Conservation (phyloP, 2,113 vertebrate species). For the Amphiprion percula region DNA sequence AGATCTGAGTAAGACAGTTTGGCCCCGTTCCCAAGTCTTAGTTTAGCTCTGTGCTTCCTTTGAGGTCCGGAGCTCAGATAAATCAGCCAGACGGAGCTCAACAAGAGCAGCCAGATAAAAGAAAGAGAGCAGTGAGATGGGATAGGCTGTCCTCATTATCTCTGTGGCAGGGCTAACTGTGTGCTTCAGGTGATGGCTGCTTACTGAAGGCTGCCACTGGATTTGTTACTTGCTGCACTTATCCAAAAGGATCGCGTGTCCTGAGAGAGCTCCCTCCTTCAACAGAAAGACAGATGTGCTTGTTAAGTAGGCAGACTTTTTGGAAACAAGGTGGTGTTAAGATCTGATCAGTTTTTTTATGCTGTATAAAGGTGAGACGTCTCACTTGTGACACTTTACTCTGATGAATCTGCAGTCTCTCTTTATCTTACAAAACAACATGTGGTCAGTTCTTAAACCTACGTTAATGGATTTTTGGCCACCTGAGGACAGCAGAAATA, state of each 20-base stretch:
- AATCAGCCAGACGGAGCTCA: conserved; percentile 64
- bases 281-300: conserved; percentile 7
- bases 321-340: neutral
- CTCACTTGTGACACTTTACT: too few relatives aligned
- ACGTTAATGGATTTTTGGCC: neutral
- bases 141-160: conserved; percentile 61
- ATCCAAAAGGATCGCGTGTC: conserved; percentile 27
- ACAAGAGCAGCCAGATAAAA: conserved; percentile 61
- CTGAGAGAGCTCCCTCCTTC: neutral
- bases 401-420: too few relatives aligned
- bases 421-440: neutral
- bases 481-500: too few relatives aligned
- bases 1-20: conserved; percentile 62
- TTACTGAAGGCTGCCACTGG: conserved; percentile 13
- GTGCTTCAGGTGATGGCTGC: conserved; percentile 39
- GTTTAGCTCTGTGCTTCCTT: conserved; percentile 49
- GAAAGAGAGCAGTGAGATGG: conserved; percentile 47
- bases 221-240: conserved; percentile 22
- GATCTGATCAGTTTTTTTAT: neutral
- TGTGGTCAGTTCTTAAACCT: neutral
- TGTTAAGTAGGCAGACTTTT: neutral
- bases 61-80: conserved; percentile 61
- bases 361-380: neutral
- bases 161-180: conserved; percentile 28
- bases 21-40: conserved; percentile 63